Conservation (phyloP, 2,888 invertebrate species). For the Euzophera pinguis region DNA sequence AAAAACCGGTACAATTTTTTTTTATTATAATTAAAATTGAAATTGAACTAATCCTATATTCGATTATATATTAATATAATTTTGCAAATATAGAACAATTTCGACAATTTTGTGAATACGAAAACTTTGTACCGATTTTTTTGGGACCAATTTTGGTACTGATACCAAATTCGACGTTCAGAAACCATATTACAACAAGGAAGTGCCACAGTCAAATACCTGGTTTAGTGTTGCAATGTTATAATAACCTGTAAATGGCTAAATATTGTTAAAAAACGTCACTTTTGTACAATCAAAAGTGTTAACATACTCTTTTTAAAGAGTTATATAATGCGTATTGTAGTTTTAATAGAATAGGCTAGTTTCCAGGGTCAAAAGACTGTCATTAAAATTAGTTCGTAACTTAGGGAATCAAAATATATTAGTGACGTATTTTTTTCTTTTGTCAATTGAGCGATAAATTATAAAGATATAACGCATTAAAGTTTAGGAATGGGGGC, state of each 20-base stretch:
- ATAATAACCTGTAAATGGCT: conserved; percentile 37
- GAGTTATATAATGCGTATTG: background rate
- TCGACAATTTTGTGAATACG: background rate
- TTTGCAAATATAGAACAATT: background rate
- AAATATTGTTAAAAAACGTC: conserved; percentile 21
- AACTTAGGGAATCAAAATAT: too few relatives aligned
- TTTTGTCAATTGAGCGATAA: too few relatives aligned
- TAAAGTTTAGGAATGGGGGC: too few relatives aligned
- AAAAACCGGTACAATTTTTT: too few relatives aligned
- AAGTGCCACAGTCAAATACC: conserved; percentile 47
- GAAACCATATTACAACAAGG: conserved; percentile 23
- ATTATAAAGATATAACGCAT: too few relatives aligned
- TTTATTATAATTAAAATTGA: background rate
- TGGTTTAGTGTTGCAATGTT: conserved; percentile 37
- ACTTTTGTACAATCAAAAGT: conserved; percentile 14
- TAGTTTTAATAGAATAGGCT: background rate
- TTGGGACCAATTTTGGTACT: conserved; percentile 7
- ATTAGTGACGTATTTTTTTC: too few relatives aligned
- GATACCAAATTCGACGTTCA: conserved; percentile 16
- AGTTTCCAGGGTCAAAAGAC: too few relatives aligned
- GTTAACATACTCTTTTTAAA: conserved; percentile 1
- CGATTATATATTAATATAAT: background rate
- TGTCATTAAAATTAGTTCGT: too few relatives aligned
- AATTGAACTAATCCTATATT: background rate
- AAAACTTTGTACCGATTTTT: conserved; percentile 11